These are phyloP conservation scores for Hydropsyche betteni DNA, from an alignment of 2,888 invertebrate species.

Conservation along the genomic window DNA sequence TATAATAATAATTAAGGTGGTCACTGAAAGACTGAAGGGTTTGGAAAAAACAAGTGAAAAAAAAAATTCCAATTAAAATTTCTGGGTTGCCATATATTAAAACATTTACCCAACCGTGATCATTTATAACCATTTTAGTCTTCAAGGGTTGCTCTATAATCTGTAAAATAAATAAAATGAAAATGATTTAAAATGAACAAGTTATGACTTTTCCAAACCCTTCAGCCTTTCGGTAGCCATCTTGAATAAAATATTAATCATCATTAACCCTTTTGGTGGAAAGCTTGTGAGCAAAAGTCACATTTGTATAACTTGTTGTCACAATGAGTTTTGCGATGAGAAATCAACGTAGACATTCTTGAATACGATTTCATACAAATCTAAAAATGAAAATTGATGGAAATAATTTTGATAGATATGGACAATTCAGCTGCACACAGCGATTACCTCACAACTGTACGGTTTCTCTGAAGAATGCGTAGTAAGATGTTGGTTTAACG, in stretches of 20 bases:
- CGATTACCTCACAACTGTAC: not conserved
- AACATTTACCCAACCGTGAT: too few relatives aligned
- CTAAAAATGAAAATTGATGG: not conserved
- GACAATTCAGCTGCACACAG: not conserved
- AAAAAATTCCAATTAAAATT: too few relatives aligned
- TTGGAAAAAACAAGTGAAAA: too few relatives aligned
- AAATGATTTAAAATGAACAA: too few relatives aligned
- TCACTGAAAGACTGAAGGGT: too few relatives aligned
- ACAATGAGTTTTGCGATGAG: slow-evolving; percentile 71
- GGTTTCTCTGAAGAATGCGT: not conserved
- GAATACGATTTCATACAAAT: slow-evolving; percentile 72
- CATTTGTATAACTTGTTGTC: slow-evolving; percentile 70
- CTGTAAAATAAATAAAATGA: too few relatives aligned
- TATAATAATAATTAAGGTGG: too few relatives aligned
- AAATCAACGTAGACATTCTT: slow-evolving; percentile 71
- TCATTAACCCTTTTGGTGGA: slow-evolving; percentile 70
- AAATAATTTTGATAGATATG: not conserved
- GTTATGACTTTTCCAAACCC: too few relatives aligned
- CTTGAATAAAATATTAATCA: slow-evolving; percentile 35
- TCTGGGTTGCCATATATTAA: too few relatives aligned
- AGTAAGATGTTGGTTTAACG: slow-evolving; percentile 5
- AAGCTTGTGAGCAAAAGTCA: slow-evolving; percentile 70
- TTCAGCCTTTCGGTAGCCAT: too few relatives aligned
- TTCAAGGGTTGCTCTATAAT: too few relatives aligned
- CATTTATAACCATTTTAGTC: too few relatives aligned